Evolutionary conservation across 1,140 invertebrate species (phyloP), one percentile per base, ranked within the genome.

Genomic region (Acromyrmex heyeri): DNA sequence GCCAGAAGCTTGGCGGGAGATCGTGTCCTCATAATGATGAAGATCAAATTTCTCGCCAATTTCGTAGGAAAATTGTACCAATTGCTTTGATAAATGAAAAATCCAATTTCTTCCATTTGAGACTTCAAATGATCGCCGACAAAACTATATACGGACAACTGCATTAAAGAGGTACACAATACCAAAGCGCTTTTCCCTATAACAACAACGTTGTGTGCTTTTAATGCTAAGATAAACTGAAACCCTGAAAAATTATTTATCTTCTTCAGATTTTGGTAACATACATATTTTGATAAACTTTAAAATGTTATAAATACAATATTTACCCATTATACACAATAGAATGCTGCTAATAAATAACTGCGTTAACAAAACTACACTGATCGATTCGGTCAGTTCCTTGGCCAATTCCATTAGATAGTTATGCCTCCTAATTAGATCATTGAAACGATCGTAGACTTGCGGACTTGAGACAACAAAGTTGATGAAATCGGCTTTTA

Each of bases 181-280:
- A 79, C 57, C 7, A 61, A 34, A 0, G 75, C 38, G 10, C 77
- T 78, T 55, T 85, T 90, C 3, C 50, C 24, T 27, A 59, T 24
- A 16, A 90, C 24, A 1, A 75, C 55, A 8, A 67, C 0, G 1
- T 90, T 67, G 3, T 38, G 30, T 0, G 38, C 10, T 18, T 27
- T 55, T 61, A 90, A 53, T 24, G 88, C 79, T n/a, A 87, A 50
- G 21, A 90, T 90, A n/a, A 73, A 81, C 27, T 90, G 88, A 50
- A 90, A 90, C 14, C 86, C 89, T 90, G 10, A 38, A 87, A 90
- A 5, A 65, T 7, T 44, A 18, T 14, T 27, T 67, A 30, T 65
- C 1, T 3, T 0, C 44, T 79, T 59, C 7, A 34, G 3, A 18
- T 70, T 38, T 4, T 59, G 57, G 18, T 30, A n/a, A 53, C 12